A percentile compares a stretch with the other conserved stretches of the same genome.
Conservation (phyloP, 2,888 invertebrate species). For the Darwinula stevensoni region DNA sequence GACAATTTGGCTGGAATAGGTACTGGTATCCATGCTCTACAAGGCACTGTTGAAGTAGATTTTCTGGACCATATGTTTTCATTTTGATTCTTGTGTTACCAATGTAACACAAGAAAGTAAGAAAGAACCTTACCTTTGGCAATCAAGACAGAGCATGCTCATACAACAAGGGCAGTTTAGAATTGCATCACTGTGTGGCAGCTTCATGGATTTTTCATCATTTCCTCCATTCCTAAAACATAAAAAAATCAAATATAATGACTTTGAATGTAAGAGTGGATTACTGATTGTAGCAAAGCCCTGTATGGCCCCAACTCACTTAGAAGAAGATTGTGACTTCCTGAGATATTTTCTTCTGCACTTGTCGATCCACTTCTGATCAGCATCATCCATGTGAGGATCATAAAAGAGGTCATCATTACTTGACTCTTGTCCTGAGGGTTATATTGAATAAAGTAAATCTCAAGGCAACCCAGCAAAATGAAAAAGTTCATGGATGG, state of each 20-base stretch:
- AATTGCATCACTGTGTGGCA: slow-evolving; percentile 23
- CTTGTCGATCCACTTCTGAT: slow-evolving; percentile 23
- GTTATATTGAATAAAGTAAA: not conserved
- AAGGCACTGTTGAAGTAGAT: too few species aligned
- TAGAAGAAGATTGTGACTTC: not conserved
- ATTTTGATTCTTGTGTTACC: too few species aligned
- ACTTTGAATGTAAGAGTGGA: not conserved
- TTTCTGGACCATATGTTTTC: too few species aligned
- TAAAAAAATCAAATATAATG: not conserved
- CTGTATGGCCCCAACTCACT: too few species aligned
- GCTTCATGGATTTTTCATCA: slow-evolving; percentile 9
- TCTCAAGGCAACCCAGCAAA: not conserved
- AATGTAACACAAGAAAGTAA: too few species aligned
- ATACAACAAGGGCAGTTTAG: slow-evolving; percentile 28
- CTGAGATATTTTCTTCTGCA: slow-evolving; percentile 14
- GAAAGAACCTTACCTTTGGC: slow-evolving; percentile 20
- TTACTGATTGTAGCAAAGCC: not conserved
- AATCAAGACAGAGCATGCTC: slow-evolving; percentile 24
- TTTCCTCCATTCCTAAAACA: not conserved
- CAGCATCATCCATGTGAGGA: slow-evolving; percentile 22
- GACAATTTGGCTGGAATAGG: too few species aligned
- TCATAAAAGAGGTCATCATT: slow-evolving; percentile 23
- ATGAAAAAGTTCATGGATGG: too few species aligned
- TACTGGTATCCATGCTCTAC: too few species aligned
- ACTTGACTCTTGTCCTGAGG: slow-evolving; percentile 10